Base-by-base conservation (phyloP, 2,113 vertebrate species). In the Raja brachyura region DNA sequence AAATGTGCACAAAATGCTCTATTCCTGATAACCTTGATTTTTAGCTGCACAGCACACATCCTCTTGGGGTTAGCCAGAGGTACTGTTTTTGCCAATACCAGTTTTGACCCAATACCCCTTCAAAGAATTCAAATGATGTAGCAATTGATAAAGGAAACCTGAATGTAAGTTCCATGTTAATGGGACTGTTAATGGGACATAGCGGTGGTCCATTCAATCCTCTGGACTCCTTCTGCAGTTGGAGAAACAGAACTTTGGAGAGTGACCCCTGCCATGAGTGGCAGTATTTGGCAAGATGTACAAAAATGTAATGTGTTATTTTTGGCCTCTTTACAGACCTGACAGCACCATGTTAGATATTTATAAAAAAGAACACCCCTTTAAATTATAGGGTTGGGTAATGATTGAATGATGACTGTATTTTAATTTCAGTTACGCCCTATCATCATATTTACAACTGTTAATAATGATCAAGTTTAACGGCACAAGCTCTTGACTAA, bases 391-490 rank as follows among this genome's bases (percentile, higher is more conserved):
- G 48, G 48, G 79, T 22, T 25, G 8, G 3, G 6, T 83, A 18
- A 20, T 56, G 79, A 56, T 25, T 83, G 79, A 83, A 56, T 54
- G 48, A 14, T 28, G 25, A 4, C 81, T 56, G 48, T 25, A 86
- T 86, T 11, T 61, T 61, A 61, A 25, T 28, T 25, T n/a, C 25
- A 59, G 56, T 61, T 56, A 61, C 59, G n/a, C 31, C n/a, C 70
- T 63, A 63, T 39, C 63, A 70, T 31, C 31, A 59, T 70, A 31
- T 48, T 9, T 70, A 31, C 10, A 28, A 10, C 31, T 39, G 31
- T 33, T 70, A 70, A 31, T 11, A 90, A 88, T 88, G 33, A 90
- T 90, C 61, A 66, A 39, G 66, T 73, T 90, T 90, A 39, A 90
- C 11, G 70, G 25, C 33, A 48, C 14, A 9, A 90, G 33, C 28